phyloP scores from a whole-genome alignment of 2,888 invertebrate species.

The Keiferia lycopersicella region DNA sequence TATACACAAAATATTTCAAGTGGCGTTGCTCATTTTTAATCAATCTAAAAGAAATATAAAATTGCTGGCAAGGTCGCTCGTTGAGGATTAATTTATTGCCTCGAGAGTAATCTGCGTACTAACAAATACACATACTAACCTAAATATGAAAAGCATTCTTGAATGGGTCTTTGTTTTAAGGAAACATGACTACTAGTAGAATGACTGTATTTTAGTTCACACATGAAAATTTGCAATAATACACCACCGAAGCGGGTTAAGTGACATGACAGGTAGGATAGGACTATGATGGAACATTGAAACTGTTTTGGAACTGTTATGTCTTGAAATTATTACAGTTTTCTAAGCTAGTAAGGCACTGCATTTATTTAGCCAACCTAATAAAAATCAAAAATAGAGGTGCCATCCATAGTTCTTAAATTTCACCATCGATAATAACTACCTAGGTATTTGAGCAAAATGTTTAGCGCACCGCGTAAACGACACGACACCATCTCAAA shows the following conservation, averaged over 20 bases:
- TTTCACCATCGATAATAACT: no score
- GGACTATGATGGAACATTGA: no score
- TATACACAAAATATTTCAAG: not conserved
- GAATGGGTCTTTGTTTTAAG: conserved; percentile 14
- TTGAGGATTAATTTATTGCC: not conserved
- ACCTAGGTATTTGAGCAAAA: not conserved
- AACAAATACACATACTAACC: conserved; percentile 3
- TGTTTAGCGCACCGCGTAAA: not conserved
- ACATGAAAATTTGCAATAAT: conserved; percentile 5
- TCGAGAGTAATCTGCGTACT: not conserved
- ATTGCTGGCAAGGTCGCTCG: not conserved
- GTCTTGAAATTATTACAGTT: no score
- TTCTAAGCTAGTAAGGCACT: no score
- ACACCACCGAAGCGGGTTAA: no score
- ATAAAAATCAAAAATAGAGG: not conserved
- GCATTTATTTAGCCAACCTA: not conserved
- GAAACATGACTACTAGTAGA: not conserved
- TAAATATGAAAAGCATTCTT: conserved; percentile 6
- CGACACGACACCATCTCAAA: not conserved
- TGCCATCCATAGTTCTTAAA: no score
- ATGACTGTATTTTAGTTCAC: not conserved
- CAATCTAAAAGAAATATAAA: not conserved
- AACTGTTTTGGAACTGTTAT: no score
- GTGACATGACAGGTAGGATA: no score
- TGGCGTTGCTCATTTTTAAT: not conserved